phyloP scores from a whole-genome alignment of 53 echinoderm and acorn worm genomes.

The Holothuria leucospilota region DNA sequence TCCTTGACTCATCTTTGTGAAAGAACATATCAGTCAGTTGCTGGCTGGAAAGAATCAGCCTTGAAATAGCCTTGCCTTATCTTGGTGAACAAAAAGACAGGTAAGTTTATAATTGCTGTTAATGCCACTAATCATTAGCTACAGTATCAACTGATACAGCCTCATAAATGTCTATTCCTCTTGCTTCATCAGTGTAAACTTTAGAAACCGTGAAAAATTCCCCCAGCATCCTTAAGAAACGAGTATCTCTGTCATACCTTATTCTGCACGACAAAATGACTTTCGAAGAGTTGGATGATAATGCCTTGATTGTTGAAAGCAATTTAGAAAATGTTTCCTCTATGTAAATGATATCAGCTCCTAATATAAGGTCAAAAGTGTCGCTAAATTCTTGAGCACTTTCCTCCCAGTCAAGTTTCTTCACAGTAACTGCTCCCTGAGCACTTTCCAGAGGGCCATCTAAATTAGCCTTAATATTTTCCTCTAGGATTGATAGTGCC shows the following conservation, averaged over 20 bases:
- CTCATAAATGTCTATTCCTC: constrained; percentile 78
- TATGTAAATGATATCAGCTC: constrained; percentile 95
- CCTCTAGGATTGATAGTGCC: constrained; percentile 68
- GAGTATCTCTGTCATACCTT: constrained; percentile 79
- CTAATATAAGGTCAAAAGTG: constrained; percentile 81
- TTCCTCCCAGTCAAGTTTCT: constrained; percentile 75
- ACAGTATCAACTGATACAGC: constrained; percentile 38
- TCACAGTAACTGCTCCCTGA: constrained; percentile 9
- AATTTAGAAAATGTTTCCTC: constrained; percentile 81
- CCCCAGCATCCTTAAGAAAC: constrained; percentile 75
- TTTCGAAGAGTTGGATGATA: constrained; percentile 47
- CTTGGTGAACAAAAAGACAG: no score
- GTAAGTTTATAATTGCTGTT: no score
- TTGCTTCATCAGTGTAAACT: constrained; percentile 65
- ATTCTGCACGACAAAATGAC: constrained; percentile 91
- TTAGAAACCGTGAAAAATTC: constrained; percentile 65
- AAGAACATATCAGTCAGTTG: no score
- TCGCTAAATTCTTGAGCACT: constrained; percentile 64
- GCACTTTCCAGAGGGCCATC: neutral
- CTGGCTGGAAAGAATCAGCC: no score
- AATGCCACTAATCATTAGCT: no score
- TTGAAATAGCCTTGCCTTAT: no score
- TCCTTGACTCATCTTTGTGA: no score
- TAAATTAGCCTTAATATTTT: constrained; percentile 74
- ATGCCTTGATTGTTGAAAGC: constrained; percentile 74